Conservation (phyloP, 2,888 invertebrate species). For the Lepidochrysops patricia region DNA sequence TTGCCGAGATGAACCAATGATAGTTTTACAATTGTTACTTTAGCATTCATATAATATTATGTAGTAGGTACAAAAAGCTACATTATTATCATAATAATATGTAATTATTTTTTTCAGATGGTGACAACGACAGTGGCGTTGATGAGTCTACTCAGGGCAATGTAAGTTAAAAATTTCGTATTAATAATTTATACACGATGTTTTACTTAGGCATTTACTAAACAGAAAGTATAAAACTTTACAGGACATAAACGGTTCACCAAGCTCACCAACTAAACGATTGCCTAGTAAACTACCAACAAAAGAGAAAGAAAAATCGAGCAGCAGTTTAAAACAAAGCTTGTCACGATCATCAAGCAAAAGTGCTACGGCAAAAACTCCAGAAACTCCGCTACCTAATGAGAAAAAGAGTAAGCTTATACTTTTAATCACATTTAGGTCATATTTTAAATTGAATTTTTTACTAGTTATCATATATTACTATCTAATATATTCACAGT, state of each 20-base stretch:
- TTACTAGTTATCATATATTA: no score
- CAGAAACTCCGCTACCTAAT: constrained; percentile 72
- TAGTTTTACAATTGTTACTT: constrained; percentile 10
- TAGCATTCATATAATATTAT: no score
- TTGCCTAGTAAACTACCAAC: constrained; percentile 73
- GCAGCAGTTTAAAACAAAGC: constrained; percentile 64
- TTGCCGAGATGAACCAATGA: constrained; percentile 55
- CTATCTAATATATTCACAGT: no score
- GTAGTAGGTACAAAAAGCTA: background rate
- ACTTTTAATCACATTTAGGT: no score
- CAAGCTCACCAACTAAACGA: constrained; percentile 84
- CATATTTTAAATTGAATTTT: no score
- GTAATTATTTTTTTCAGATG: constrained; percentile 74
- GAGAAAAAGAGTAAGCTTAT: constrained; percentile 82
- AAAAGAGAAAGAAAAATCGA: constrained; percentile 66
- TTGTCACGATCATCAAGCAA: constrained; percentile 76
- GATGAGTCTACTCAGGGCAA: constrained; percentile 87
- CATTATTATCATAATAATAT: background rate
- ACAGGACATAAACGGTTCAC: constrained; percentile 80
- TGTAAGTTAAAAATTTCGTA: constrained; percentile 76
- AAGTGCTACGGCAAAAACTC: constrained; percentile 79
- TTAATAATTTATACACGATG: background rate
- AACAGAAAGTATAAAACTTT: background rate
- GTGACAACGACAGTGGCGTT: constrained; percentile 87
- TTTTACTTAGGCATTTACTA: background rate